A percentile compares a stretch with the other conserved stretches of the same genome.
These are phyloP conservation scores for Leptogaster cylindrica DNA, from an alignment of 2,888 invertebrate genomes.

Conservation along the genomic window DNA sequence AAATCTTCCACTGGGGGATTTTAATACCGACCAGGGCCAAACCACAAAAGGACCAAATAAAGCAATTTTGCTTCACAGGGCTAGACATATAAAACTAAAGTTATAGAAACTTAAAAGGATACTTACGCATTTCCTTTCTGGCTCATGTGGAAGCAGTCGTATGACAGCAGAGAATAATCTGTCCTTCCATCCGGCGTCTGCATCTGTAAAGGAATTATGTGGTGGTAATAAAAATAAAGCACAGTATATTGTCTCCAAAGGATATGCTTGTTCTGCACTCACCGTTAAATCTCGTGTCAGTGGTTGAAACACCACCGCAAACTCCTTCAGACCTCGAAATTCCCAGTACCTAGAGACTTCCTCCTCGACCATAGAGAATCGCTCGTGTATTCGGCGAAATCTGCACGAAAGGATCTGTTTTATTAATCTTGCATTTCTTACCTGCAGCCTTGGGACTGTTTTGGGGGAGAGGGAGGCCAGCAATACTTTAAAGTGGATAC, in stretches of 20 bases:
- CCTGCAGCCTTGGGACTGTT: background rate
- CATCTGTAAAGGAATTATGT: constrained; percentile 35
- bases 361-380: constrained; percentile 57
- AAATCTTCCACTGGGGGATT: background rate
- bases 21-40: background rate
- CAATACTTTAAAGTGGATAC: constrained; percentile 17
- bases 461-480: background rate
- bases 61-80: background rate
- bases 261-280: no score
- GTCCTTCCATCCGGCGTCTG: constrained; percentile 53
- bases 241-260: no score
- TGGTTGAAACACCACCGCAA: constrained; percentile 64
- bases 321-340: constrained; percentile 63
- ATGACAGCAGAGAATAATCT: constrained; percentile 63
- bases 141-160: constrained; percentile 67
- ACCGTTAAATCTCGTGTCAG: constrained; percentile 57
- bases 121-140: constrained; percentile 65
- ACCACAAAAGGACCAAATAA: constrained; percentile 16
- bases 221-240: background rate
- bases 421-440: constrained; percentile 9
- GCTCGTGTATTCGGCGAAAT: constrained; percentile 48
- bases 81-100: constrained; percentile 27
- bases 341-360: constrained; percentile 61
- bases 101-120: constrained; percentile 50
- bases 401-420: constrained; percentile 27